These are phyloP conservation scores for Phthorimaea operculella DNA, from an alignment of 1,140 invertebrate species.

Conservation along the genomic window DNA sequence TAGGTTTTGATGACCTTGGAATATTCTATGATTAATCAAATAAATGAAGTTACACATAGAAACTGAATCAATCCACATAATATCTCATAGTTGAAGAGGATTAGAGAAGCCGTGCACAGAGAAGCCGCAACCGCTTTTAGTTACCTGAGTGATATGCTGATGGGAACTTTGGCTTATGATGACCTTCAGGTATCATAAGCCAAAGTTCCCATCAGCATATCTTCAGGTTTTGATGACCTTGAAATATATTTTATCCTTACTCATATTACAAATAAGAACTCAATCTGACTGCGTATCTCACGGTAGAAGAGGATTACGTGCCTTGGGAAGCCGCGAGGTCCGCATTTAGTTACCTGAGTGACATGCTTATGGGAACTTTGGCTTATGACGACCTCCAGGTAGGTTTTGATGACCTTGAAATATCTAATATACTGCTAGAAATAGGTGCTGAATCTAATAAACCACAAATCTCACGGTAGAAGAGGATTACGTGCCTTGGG, in stretches of 20 bases:
- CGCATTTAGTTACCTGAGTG: slow-evolving; percentile 68
- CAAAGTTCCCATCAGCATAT: too few relatives aligned
- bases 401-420: too few relatives aligned
- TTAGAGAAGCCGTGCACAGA: slow-evolving; percentile 83
- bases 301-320: slow-evolving; percentile 74
- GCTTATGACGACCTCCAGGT: too few relatives aligned
- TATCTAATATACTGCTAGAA: too few relatives aligned
- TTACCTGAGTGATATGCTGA: slow-evolving; percentile 70
- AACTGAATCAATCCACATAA: too few relatives aligned
- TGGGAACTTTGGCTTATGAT: slow-evolving; percentile 68
- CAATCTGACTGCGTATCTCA: slow-evolving; percentile 75
- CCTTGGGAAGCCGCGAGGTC: slow-evolving; percentile 77
- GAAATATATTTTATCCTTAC: too few relatives aligned
- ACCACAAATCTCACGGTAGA: slow-evolving; percentile 76
- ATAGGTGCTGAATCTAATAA: slow-evolving; percentile 73
- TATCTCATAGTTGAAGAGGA: slow-evolving; percentile 76
- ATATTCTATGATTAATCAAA: too few relatives aligned
- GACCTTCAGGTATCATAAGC: slow-evolving; percentile 72
- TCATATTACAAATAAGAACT: too few relatives aligned
- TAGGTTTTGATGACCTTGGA: too few relatives aligned
- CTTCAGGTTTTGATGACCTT: slow-evolving; percentile 6
- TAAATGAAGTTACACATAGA: too few relatives aligned
- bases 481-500: slow-evolving; percentile 79
- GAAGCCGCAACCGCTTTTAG: slow-evolving; percentile 70
- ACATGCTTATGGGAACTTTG: slow-evolving; percentile 68